Conservation (phyloP, 2,888 invertebrate species). For the Sarcophaga rosellei region DNA sequence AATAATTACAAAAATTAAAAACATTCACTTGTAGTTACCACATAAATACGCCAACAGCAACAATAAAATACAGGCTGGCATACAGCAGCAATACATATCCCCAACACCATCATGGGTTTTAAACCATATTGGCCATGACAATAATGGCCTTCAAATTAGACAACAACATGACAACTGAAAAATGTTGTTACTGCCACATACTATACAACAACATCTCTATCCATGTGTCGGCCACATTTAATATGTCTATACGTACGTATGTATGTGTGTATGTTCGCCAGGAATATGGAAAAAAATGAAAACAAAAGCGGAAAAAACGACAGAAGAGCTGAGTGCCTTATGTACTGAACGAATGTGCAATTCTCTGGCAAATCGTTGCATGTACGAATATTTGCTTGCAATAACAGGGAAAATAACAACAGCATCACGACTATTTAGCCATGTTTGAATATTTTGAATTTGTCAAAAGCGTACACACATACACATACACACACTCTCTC, state of each 20-base stretch:
- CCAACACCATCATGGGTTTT: background rate
- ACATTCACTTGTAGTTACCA: constrained; percentile 3
- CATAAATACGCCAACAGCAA: background rate
- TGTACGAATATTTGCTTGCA: constrained; percentile 7
- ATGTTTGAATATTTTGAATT: background rate
- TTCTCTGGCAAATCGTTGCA: background rate
- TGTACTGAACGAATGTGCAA: background rate
- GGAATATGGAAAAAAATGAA: background rate
- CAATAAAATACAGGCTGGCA: background rate
- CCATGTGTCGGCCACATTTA: background rate
- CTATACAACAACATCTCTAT: background rate
- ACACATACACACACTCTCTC: background rate
- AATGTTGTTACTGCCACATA: constrained; percentile 29
- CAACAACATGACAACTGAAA: constrained; percentile 38
- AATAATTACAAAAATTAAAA: constrained; percentile 42
- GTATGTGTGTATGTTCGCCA: background rate
- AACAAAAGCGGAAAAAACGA: background rate
- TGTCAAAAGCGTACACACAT: background rate
- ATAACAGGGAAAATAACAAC: constrained; percentile 36
- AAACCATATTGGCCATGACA: constrained; percentile 1
- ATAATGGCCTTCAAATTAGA: constrained; percentile 49
- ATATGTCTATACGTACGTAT: background rate
- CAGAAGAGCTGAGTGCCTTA: background rate
- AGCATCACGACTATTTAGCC: constrained; percentile 17
- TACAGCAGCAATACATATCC: background rate